A percentile compares a stretch with the other conserved stretches of the same genome.
phyloP scores from a whole-genome alignment of 2,888 invertebrate species.

The Hyalella azteca region DNA sequence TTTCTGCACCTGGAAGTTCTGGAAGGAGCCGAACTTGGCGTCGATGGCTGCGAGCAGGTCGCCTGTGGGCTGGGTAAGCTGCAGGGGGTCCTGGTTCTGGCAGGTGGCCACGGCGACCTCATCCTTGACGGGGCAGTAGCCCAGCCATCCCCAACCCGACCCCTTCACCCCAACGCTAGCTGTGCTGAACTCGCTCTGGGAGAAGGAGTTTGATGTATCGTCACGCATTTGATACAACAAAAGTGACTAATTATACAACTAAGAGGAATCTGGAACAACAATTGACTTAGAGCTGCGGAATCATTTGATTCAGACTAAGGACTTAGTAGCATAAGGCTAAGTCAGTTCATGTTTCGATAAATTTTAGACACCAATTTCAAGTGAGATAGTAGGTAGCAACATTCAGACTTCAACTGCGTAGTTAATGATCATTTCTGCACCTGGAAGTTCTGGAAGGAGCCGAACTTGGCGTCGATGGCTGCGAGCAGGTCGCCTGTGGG shows the following conservation, averaged over 20 bases:
- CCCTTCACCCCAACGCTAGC: conserved; percentile 89
- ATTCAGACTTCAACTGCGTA: too few species aligned
- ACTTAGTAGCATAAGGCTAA: too few species aligned
- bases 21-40: conserved; percentile 52
- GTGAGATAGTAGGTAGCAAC: too few species aligned
- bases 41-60: conserved; percentile 48
- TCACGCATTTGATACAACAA: too few species aligned
- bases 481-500: conserved; percentile 48
- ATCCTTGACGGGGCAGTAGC: conserved; percentile 79
- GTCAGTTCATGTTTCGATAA: too few species aligned
- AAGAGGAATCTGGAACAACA: too few species aligned
- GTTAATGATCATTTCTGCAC: background rate
- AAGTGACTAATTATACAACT: too few species aligned
- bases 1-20: conserved; percentile 47
- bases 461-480: conserved; percentile 51
- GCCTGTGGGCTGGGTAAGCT: conserved; percentile 68
- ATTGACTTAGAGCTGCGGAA: too few species aligned
- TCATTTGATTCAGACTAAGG: too few species aligned
- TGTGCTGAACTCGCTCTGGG: conserved; percentile 80
- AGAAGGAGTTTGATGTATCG: too few species aligned
- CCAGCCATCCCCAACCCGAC: conserved; percentile 99
- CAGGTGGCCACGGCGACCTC: conserved; percentile 83
- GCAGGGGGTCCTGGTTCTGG: conserved; percentile 85
- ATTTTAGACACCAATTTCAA: too few species aligned
- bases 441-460: conserved; percentile 55